Base-by-base conservation (phyloP, 2,888 invertebrate species). In the Oscheius sp. region DNA sequence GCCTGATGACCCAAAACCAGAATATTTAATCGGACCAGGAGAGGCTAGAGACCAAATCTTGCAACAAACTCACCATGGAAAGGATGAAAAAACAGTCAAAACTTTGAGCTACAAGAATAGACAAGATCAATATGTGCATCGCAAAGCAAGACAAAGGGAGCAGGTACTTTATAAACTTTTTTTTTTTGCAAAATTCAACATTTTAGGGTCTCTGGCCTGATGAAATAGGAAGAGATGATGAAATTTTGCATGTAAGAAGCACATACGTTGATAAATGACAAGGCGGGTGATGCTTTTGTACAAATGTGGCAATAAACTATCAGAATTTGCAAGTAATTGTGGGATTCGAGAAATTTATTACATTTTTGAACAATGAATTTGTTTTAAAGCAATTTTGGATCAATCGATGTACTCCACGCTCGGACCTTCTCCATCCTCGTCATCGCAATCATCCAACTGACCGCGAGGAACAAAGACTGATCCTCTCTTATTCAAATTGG, bases 401-500 rank as follows among this genome's bases (percentile, higher is more conserved):
- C 12, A 6, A 6, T 34, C 37, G 31, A 67, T 67, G 48, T 67
- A 67, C 25, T 67, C 67, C 1, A 67, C 67, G 45, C 46, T 57
- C 6, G 67, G 67, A 17, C 57, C 57, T 15, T 27, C 25, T 2
- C 45, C 55, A 17, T 67, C 67, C 1, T 67, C 67, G 29, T 67
- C 67, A 15, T 23, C 34, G n/a, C 25, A 25, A 23, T 55, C 55
- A 20, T 55, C 57, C 45, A 61, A 20, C 3, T 42, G 42, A 29
- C 57, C 46, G 29, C 45, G 25, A 27, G 67, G 39, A 20, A 67
- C 67, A 45, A 67, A 67, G 23, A 57, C 31, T 8, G 67, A 67
- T 12, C 39, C 17, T 29, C 67, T 55, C 39, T 67, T 67, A 20
- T 20, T 20, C 20, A 67, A 29, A 20, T 55, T 25, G 46, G 67